Evolutionary conservation across 1,140 invertebrate species (phyloP), one percentile per base, ranked within the genome.

Genomic region (Tribolium madens): DNA sequence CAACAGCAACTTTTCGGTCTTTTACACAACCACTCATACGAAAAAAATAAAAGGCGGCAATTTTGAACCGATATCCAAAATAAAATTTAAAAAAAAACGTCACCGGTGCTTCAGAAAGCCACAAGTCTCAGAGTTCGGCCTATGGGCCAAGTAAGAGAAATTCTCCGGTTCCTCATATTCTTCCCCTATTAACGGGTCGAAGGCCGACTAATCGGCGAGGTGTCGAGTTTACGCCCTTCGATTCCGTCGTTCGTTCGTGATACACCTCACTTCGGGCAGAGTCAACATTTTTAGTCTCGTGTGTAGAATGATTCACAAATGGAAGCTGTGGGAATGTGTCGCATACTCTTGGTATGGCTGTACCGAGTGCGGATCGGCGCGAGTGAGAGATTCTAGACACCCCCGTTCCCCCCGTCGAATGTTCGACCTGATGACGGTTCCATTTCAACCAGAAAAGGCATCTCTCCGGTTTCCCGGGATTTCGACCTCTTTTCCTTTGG

Each of bases 271-370:
- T 18, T n/a, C 57, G n/a, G n/a, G 26, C 10, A 70, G 71, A 82
- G 81, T 78, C 80, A 73, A 82, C 82, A 81, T 82, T 83, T 83
- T 82, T 78, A 82, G 82, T 74, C 76, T 71, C 78, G 82, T 79
- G 79, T 79, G 76, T 80, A 80, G 77, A 78, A 75, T 76, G 78
- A 73, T 76, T 69, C 60, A 71, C 70, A 77, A 79, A 73, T 80
- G 76, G 78, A 75, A 64, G 81, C 78, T 76, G 78, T 83, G 79
- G 74, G 81, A 82, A 82, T 83, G 81, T 82, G 82, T 83, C 81
- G 81, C 79, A 77, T 77, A 83, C 81, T 83, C 79, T 83, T 83
- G 77, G 76, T 77, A 77, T 36, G 75, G 72, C 81, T 83, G 83
- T 83, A 82, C 81, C 73, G 73, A 73, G 76, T 60, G 73, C 79